phyloP scores from a whole-genome alignment of 2,888 invertebrate species.

The Eupithecia insigniata region DNA sequence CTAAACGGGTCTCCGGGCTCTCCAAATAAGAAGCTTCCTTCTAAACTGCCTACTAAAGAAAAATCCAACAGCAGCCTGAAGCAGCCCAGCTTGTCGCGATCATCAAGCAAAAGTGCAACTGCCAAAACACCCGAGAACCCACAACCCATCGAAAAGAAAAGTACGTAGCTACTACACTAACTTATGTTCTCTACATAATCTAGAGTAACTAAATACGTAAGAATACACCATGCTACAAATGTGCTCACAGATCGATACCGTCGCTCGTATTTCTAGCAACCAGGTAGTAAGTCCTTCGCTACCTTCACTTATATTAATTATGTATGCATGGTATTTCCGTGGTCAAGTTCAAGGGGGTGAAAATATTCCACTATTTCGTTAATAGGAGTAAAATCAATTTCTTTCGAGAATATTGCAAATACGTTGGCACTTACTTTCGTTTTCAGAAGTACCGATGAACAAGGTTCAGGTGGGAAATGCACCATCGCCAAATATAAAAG shows the following conservation, averaged over 20 bases:
- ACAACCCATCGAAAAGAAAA: constrained; percentile 86
- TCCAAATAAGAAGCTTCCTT: constrained; percentile 89
- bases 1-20: constrained; percentile 89
- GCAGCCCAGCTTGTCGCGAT: constrained; percentile 82
- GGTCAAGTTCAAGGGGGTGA: constrained; percentile 27
- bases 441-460: constrained; percentile 94
- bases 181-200: background rate
- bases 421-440: constrained; percentile 11
- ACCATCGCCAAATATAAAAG: constrained; percentile 95
- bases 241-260: constrained; percentile 28
- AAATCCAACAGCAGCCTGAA: constrained; percentile 79
- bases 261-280: constrained; percentile 5
- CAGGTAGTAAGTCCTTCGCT: constrained; percentile 8
- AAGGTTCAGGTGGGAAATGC: constrained; percentile 96
- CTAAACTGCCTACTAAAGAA: constrained; percentile 81
- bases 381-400: background rate
- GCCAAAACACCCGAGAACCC: constrained; percentile 89
- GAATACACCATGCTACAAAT: background rate
- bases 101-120: constrained; percentile 85
- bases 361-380: background rate
- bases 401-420: background rate
- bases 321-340: constrained; percentile 34
- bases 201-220: too few species aligned
- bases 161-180: constrained; percentile 74
- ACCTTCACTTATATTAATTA: constrained; percentile 36